Base-by-base conservation (phyloP, 2,888 invertebrate genomes). In the Bhutanitis thaidina region DNA sequence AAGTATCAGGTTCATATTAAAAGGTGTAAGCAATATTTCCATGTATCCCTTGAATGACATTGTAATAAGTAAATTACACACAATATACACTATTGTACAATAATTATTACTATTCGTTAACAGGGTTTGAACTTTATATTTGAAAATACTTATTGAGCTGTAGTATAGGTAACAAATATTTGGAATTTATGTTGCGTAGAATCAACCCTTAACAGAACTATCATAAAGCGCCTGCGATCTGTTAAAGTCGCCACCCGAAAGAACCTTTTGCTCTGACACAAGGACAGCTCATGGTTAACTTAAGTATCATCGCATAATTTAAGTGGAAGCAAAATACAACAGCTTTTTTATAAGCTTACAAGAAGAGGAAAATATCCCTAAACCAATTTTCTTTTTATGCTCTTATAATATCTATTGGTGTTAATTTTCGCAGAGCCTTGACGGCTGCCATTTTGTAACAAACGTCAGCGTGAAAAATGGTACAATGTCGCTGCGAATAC, bases 121-220 rank as follows among this genome's bases (percentile, higher is more conserved):
- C 74, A 71, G 69, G 65, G 62, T 68, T 61, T 72, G 69, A 56
- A 56, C 54, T 44, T 54, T 65, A 63, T 64, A 64, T 65, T 64
- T 62, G 68, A 62, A 65, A 59, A 63, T 69, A 66, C 58, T 56
- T 63, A 76, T 82, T 81, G 83, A 82, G 84, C 81, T 81, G 81
- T 71, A 57, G 53, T 60, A 62, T 74, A 71, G 71, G 77, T 80
- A 80, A 74, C 80, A 82, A 82, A 79, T 75, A 69, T 74, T 70
- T 77, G 74, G 72, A 81, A 78, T 73, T 63, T 76, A 71, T 70
- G 71, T 78, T 71, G 74, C 71, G 69, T 74, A 72, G 72, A 74
- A 75, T 72, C 68, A 74, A 70, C 30, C 62, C 64, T 64, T 76
- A 73, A 69, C 75, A 65, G 64, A 69, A 72, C 67, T 70, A 71